Evolutionary conservation across 2,113 vertebrate species (phyloP).

Genomic region (Anoura caudifer): DNA sequence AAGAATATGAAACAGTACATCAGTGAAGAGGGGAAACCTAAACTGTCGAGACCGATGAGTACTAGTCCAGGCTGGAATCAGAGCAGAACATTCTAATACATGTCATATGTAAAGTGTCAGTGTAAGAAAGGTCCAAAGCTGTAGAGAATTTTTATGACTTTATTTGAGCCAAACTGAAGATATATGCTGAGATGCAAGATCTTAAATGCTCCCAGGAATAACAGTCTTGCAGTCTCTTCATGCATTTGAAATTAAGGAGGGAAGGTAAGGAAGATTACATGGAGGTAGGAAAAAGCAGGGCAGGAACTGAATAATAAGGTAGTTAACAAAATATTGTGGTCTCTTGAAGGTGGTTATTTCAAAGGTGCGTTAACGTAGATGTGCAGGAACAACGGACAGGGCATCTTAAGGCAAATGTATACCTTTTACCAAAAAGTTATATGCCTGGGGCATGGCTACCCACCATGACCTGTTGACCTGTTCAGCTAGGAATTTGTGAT

Average conservation of each 20-base stretch:
- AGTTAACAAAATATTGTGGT: not conserved
- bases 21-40: not conserved
- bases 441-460: not conserved
- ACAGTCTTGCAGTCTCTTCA: not conserved
- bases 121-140: not conserved
- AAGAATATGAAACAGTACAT: not conserved
- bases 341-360: not conserved
- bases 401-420: not conserved
- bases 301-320: not conserved
- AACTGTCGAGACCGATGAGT: not conserved
- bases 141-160: not conserved
- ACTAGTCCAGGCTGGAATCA: not conserved
- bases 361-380: not conserved
- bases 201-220: not conserved
- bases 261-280: not conserved
- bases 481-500: not conserved
- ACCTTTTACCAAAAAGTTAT: not conserved
- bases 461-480: not conserved
- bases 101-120: not conserved
- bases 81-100: not conserved
- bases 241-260: not conserved
- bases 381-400: not conserved
- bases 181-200: not conserved
- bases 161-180: not conserved
- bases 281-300: not conserved